Base-by-base conservation (phyloP, 2,113 vertebrate genomes). In the Brienomyrus longianalis region DNA sequence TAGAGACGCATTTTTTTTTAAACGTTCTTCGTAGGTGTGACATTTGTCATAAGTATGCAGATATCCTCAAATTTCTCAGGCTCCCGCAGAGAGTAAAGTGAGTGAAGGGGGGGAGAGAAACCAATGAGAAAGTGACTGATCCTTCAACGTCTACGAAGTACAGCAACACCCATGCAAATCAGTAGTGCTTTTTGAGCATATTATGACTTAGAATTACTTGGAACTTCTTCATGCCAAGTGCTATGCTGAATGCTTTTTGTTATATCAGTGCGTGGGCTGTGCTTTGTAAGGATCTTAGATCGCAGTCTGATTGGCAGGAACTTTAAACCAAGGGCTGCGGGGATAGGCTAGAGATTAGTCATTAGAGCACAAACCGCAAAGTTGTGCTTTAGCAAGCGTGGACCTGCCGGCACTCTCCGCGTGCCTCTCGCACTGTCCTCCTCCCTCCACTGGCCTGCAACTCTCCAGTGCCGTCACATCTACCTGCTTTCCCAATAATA, bases 361-460 rank as follows among this genome's bases (percentile, higher is more conserved):
- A 35, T 45, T 39, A 35, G 59, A 51, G 43, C 54, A 59, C 56
- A 50, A 91, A 86, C 43, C 51, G 48, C 83, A 3, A 39, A 87
- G 51, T 35, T 89, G 48, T 31, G 48, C 45, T 83, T 54, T 8
- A 45, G 66, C 74, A 39, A 89, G 91, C 70, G 80, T 62, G 87
- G 48, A 21, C 91, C 23, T 88, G 91, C 91, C 31, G 27, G 27
- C 27, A 52, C 91, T 90, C 52, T 54, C 27, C 35, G 88, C 21
- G 1, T 90, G 17, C 74, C 35, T 86, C 50, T 88, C 27, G 0
- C 23, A 15, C 8, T 56, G 11, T 87, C n/a, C 2, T 5, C 48
- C 47, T 21, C 31, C 21, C 8, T 88, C 35, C 48, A 39, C 31
- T 39, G 31, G 31, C 66, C 3, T 70, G 3, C 35, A 1, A 21